phyloP scores from a whole-genome alignment of 2,797 vertebrate genomes.

The Nasua narica region DNA sequence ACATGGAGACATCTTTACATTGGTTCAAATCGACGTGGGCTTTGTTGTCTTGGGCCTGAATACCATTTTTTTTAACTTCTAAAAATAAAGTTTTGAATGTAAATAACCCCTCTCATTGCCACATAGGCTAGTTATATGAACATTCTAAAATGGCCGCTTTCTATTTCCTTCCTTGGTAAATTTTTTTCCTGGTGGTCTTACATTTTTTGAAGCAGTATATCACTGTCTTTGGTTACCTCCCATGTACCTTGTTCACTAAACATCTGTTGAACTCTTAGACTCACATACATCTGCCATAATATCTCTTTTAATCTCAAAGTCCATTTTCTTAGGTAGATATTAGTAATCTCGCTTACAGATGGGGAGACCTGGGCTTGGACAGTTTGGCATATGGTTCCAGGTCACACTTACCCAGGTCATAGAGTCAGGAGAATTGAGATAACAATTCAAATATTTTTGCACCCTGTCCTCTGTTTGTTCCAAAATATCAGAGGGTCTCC shows the following conservation, averaged over 20 bases:
- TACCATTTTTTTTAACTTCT: constrained; percentile 30
- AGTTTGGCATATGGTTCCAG: constrained; percentile 16
- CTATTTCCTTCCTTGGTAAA: neutral
- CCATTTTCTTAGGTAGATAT: neutral
- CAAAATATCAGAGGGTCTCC: neutral
- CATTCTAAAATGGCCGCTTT: neutral
- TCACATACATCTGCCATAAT: neutral
- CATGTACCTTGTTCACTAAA: constrained; percentile 1
- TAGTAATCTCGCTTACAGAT: neutral
- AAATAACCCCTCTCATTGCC: neutral
- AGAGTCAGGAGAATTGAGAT: neutral
- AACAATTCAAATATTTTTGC: constrained; percentile 38
- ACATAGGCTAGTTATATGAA: neutral
- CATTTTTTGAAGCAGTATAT: constrained; percentile 39
- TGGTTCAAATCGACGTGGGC: neutral
- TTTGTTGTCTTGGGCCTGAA: constrained; percentile 19
- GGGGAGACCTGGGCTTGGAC: neutral
- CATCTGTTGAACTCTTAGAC: neutral
- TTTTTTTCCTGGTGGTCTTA: constrained; percentile 9
- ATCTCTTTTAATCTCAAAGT: neutral
- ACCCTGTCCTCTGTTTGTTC: neutral
- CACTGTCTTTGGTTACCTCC: neutral
- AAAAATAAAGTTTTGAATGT: neutral
- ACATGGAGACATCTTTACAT: neutral
- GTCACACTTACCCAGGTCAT: neutral